Percentiles rank a stretch among this genome's conserved stretches.
Conservation (phyloP, 2,888 invertebrate species). For the Odontocerum albicorne region DNA sequence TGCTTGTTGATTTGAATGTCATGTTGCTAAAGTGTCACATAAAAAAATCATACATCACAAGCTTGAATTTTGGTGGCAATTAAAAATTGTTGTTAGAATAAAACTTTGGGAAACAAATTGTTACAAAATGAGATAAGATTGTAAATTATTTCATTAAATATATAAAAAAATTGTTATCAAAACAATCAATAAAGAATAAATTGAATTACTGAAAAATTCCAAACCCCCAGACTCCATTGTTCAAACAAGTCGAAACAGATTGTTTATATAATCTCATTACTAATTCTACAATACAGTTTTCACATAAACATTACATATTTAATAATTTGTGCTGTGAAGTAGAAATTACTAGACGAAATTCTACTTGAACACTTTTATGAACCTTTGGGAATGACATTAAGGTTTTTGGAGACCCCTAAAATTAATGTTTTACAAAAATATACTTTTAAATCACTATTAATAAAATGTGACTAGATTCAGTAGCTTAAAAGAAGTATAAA, state of each 20-base stretch:
- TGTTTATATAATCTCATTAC: conserved; percentile 8
- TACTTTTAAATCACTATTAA: conserved; percentile 20
- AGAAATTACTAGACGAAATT: conserved; percentile 23
- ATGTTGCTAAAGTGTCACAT: too few species aligned
- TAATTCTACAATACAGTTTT: conserved; percentile 27
- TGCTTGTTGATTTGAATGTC: too few species aligned
- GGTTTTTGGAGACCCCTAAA: conserved; percentile 19
- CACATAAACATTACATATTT: conserved; percentile 28
- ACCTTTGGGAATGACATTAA: conserved; percentile 23
- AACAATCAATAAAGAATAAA: neutral
- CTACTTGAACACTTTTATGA: conserved; percentile 32
- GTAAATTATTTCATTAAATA: neutral
- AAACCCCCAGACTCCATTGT: too few species aligned
- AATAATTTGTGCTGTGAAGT: conserved; percentile 27
- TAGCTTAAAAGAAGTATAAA: conserved; percentile 6
- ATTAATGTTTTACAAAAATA: conserved; percentile 23
- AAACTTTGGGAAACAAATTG: too few species aligned
- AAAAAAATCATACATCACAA: too few species aligned
- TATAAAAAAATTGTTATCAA: conserved; percentile 1
- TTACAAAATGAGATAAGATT: too few species aligned
- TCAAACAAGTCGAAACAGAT: too few species aligned
- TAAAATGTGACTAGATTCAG: conserved; percentile 21
- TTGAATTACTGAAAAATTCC: neutral
- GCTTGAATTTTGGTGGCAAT: too few species aligned
- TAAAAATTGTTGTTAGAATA: too few species aligned